Percentiles rank a stretch among this genome's conserved stretches.
Evolutionary conservation across 2,797 vertebrate genomes (phyloP).

Genomic region (Urosaurus nigricauda): DNA sequence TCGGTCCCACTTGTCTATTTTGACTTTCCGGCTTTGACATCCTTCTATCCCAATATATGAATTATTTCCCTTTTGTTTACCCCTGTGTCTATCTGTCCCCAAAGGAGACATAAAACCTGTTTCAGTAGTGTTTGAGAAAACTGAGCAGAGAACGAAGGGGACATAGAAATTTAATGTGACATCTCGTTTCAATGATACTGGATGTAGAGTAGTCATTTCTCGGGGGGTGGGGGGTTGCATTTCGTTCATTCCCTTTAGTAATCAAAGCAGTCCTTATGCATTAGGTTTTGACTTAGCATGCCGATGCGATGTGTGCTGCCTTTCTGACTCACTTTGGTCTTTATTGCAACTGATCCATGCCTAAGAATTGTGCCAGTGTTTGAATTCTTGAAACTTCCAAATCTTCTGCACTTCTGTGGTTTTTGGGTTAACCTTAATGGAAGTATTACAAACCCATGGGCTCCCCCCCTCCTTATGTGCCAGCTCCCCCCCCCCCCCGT

Average conservation of each 20-base stretch:
- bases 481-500: no score
- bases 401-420: background rate
- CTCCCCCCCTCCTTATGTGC: background rate
- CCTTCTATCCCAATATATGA: background rate
- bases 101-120: background rate
- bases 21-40: background rate
- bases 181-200: background rate
- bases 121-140: background rate
- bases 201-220: background rate
- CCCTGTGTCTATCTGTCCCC: background rate
- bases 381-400: background rate
- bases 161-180: constrained; percentile 3
- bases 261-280: background rate
- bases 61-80: background rate
- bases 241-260: background rate
- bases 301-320: background rate
- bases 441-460: background rate
- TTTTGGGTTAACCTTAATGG: background rate
- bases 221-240: background rate
- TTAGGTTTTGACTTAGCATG: background rate
- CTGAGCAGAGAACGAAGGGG: background rate
- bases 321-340: background rate
- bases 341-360: background rate
- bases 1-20: background rate
- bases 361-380: background rate